Evolutionary conservation across 2,797 vertebrate genomes (phyloP), one percentile per base, ranked within the genome.

Genomic region (Gymnopithys bicolor): DNA sequence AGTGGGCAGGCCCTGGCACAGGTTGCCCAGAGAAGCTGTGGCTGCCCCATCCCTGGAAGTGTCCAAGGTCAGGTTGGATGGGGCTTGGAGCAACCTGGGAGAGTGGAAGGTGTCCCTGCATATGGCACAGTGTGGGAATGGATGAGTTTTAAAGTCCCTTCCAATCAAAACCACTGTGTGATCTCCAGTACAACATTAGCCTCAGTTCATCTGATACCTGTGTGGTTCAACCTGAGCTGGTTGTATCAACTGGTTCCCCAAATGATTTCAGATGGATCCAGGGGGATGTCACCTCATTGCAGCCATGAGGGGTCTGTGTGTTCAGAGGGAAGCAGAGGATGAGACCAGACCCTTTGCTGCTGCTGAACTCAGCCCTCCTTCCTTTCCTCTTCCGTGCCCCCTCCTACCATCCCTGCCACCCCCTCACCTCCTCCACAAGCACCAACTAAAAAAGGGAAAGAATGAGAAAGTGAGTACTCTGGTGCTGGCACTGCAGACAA

Each of bases 401-500:
- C 91, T 89, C 79, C 90, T n/a, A 14, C 89, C 24, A 2, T 28
- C 76, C 81, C 91, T 73, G 60, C 90, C 95, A 87, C 87, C 94
- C 78, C 94, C 89, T 84, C 96, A 82, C 97, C 97, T 97, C 97
- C 98, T 97, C 94, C 96, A 78, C 41, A 25, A 89, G 87, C 92
- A 94, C 91, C 89, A 45, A 25, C 95, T 94, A 68, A 94, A 71
- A 84, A 96, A 95, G 96, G 97, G 96, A 95, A 95, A 97, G 97
- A 97, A 96, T 96, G 97, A 95, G 96, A 88, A 89, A 96, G 97
- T 98, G 98, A 97, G 96, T 92, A 96, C 97, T 97, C 97, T 88
- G 97, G 96, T 97, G 96, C 98, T 99, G 99, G 98, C 98, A 98
- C 89, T 0, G 94, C 90, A 97, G 97, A 98, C 98, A 98, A 98